Evolutionary conservation across 1,140 invertebrate species (phyloP).

Genomic region (Brachionus sp.): DNA sequence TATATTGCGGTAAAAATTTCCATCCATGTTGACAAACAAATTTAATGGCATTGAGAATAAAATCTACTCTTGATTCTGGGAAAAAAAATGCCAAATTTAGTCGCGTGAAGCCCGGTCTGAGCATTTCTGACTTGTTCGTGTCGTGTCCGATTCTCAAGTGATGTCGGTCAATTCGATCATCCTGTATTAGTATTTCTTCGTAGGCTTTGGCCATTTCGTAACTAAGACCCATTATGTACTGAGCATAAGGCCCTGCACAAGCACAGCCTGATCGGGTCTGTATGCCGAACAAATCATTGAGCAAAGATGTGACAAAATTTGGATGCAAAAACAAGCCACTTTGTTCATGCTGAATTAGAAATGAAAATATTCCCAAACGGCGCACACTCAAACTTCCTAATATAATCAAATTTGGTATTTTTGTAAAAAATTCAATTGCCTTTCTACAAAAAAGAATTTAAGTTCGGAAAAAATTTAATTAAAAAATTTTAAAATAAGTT

Average conservation of each 20-base stretch:
- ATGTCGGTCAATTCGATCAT: slow-evolving; percentile 11
- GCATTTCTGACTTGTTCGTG: slow-evolving; percentile 17
- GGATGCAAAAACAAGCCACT: slow-evolving; percentile 72
- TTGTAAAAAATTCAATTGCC: background rate
- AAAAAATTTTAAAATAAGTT: background rate
- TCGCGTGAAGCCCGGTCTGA: slow-evolving; percentile 74
- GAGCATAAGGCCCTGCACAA: slow-evolving; percentile 76
- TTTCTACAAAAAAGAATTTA: background rate
- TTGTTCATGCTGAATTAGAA: slow-evolving; percentile 25
- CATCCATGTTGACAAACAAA: slow-evolving; percentile 82
- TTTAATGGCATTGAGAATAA: slow-evolving; percentile 76
- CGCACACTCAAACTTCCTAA: background rate
- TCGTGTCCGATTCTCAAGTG: slow-evolving; percentile 44
- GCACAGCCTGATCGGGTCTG: slow-evolving; percentile 80
- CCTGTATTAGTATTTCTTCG: slow-evolving; percentile 33
- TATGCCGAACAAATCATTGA: slow-evolving; percentile 88
- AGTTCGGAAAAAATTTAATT: background rate
- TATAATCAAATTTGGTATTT: background rate
- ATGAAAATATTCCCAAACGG: slow-evolving; percentile 41
- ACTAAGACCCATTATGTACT: slow-evolving; percentile 30
- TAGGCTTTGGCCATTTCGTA: slow-evolving; percentile 41
- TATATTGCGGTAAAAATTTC: slow-evolving; percentile 81
- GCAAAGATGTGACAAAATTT: slow-evolving; percentile 78
- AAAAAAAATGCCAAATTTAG: slow-evolving; percentile 82
- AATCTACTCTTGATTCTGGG: slow-evolving; percentile 71